Conservation (phyloP, 2,888 invertebrate genomes). For the Idaea straminata region DNA sequence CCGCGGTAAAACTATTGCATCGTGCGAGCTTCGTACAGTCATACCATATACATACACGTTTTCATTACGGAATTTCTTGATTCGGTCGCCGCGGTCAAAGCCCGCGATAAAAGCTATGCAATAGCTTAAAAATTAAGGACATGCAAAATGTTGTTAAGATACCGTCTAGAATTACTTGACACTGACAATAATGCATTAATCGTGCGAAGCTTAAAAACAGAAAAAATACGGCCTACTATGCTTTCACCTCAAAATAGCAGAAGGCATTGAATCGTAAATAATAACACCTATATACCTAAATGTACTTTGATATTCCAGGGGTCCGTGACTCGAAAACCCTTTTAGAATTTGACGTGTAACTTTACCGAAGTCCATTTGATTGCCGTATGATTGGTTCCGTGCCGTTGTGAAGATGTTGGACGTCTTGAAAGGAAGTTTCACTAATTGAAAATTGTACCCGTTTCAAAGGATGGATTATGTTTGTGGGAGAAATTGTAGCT, state of each 20-base stretch:
- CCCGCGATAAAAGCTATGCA: too few relatives aligned
- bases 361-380: neutral
- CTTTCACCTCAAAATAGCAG: neutral
- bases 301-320: neutral
- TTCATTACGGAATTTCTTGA: too few relatives aligned
- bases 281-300: neutral
- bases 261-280: neutral
- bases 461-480: neutral
- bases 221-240: neutral
- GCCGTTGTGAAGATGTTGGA: neutral
- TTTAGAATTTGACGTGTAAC: slow-evolving; percentile 1
- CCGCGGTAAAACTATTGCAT: too few relatives aligned
- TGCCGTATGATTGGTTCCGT: neutral
- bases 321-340: neutral
- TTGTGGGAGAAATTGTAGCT: neutral
- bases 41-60: too few relatives aligned
- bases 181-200: too few relatives aligned
- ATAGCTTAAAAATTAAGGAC: too few relatives aligned
- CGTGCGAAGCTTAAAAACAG: neutral
- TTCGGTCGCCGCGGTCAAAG: too few relatives aligned
- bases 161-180: too few relatives aligned
- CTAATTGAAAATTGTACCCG: neutral
- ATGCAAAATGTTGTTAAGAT: too few relatives aligned
- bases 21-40: too few relatives aligned
- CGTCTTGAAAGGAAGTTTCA: neutral